Conservation (phyloP, 2,797 vertebrate species). For the Ctenopoma kingsleyae region DNA sequence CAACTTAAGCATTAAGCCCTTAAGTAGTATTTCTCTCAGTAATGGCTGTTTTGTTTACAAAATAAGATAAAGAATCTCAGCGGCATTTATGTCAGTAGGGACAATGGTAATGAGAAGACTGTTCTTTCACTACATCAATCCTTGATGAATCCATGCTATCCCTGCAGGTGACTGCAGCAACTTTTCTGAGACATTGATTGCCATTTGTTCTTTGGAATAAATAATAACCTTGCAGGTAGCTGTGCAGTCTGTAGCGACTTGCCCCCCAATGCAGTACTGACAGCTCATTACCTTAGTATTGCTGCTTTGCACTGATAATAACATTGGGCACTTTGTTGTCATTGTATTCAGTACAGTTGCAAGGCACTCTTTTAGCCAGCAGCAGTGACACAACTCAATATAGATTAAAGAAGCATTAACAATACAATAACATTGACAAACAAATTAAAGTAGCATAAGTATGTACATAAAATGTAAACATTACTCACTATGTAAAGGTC, state of each 20-base stretch:
- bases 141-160: constrained; percentile 20
- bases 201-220: constrained; percentile 34
- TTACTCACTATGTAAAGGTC: too few relatives aligned
- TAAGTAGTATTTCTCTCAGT: constrained; percentile 1
- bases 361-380: too few relatives aligned
- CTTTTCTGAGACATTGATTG: constrained; percentile 56
- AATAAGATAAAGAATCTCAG: constrained; percentile 24
- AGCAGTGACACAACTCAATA: too few relatives aligned
- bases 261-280: constrained; percentile 29
- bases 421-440: too few relatives aligned
- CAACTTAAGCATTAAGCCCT: constrained; percentile 12
- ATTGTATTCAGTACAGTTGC: too few relatives aligned
- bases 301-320: constrained; percentile 51
- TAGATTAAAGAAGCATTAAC: too few relatives aligned
- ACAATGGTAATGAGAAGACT: constrained; percentile 35
- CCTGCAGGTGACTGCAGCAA: constrained; percentile 55
- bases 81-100: constrained; percentile 4
- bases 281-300: constrained; percentile 59
- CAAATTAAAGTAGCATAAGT: too few relatives aligned
- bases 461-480: too few relatives aligned
- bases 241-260: constrained; percentile 42
- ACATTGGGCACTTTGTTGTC: too few relatives aligned
- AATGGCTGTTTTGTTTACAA: constrained; percentile 54
- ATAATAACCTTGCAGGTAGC: constrained; percentile 58
- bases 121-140: constrained; percentile 29